These are phyloP conservation scores for Acromyrmex heyeri DNA, from an alignment of 1,140 invertebrate genomes.

Conservation along the genomic window DNA sequence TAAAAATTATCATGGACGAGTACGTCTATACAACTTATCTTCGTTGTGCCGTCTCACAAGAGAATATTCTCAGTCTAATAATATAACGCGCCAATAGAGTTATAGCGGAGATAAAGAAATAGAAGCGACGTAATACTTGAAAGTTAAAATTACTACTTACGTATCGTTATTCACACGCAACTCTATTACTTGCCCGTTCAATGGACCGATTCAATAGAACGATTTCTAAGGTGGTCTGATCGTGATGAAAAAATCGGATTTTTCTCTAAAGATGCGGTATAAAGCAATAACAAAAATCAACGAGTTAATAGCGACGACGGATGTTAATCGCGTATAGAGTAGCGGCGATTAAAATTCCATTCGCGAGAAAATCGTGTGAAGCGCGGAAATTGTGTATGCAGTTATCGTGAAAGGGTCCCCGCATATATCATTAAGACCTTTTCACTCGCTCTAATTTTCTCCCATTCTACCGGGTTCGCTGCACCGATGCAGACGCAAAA, in stretches of 20 bases:
- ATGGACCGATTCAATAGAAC: not conserved
- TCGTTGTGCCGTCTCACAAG: not conserved
- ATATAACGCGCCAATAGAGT: not conserved
- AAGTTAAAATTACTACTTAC: not conserved
- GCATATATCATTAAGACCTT: slow-evolving; percentile 45
- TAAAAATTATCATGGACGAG: not conserved
- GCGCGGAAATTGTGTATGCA: not conserved
- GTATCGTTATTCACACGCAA: slow-evolving; percentile 4
- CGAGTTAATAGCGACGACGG: not conserved
- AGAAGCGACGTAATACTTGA: slow-evolving; percentile 1
- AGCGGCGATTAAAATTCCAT: slow-evolving; percentile 41
- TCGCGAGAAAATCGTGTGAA: slow-evolving; percentile 31
- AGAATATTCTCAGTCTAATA: not conserved
- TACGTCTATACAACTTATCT: not conserved
- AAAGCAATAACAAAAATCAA: not conserved
- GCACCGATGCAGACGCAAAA: not conserved
- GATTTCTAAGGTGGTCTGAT: slow-evolving; percentile 3
- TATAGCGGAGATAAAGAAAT: not conserved
- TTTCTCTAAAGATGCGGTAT: not conserved
- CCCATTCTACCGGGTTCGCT: not conserved
- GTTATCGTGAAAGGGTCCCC: slow-evolving; percentile 34
- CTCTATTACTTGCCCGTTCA: not conserved
- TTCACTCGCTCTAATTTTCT: slow-evolving; percentile 45
- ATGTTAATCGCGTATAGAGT: slow-evolving; percentile 10
- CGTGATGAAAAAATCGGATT: not conserved